Conservation (phyloP, 1,140 invertebrate species). For the Heterodera schachtii region DNA sequence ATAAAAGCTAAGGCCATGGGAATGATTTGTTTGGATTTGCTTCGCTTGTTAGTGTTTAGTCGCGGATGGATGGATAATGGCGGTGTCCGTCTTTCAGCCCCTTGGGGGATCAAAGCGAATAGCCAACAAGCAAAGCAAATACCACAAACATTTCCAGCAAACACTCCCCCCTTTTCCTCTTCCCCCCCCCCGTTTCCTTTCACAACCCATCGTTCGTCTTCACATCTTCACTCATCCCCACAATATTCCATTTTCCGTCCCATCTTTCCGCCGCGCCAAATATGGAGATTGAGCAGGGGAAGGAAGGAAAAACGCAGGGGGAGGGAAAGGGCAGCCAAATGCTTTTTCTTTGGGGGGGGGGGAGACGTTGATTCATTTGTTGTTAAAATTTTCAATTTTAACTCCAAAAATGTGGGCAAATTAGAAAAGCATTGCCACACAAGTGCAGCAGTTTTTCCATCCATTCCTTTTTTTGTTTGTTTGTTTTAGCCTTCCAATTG, state of each 20-base stretch:
- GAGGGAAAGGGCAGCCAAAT: background rate
- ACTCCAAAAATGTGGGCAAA: too few relatives aligned
- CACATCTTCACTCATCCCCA: background rate
- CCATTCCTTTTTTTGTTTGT: background rate
- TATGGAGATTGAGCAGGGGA: constrained; percentile 2
- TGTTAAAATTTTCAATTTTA: too few relatives aligned
- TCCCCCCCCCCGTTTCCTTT: background rate
- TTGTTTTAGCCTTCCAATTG: background rate
- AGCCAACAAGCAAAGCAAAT: background rate
- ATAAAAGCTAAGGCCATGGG: background rate
- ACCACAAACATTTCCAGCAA: background rate
- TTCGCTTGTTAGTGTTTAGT: background rate
- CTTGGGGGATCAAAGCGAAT: background rate
- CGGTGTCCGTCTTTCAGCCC: background rate
- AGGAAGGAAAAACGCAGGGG: background rate
- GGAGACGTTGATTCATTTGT: too few relatives aligned
- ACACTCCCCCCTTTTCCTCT: background rate
- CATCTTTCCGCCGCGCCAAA: constrained; percentile 1
- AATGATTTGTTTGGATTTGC: background rate
- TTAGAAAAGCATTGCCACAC: too few relatives aligned
- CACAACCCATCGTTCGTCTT: constrained; percentile 1
- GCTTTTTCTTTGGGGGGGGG: background rate
- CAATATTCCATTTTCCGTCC: background rate
- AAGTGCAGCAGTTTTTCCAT: background rate
- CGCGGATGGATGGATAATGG: background rate